Base-by-base conservation (phyloP, 2,888 invertebrate species). In the Andricus quercusramuli region DNA sequence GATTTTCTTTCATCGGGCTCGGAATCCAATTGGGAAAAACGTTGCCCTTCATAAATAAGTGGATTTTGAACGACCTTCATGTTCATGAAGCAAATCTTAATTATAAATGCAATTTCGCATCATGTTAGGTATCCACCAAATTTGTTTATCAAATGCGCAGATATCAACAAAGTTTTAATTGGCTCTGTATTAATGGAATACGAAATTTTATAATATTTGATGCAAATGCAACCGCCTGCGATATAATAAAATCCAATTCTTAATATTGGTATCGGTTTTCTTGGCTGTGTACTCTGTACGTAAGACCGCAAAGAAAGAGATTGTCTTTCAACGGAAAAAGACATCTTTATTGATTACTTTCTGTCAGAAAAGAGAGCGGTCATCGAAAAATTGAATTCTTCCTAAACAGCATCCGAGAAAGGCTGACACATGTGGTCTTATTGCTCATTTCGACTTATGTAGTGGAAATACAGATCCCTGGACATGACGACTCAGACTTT, bases 341-440 rank as follows among this genome's bases (percentile, higher is more conserved):
- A 74, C n/a, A 32, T 56, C 51, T 25, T 70, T 74, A 56, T 74
- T 56, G 74, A 74, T 74, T 74, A 20, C 29, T 51, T 56, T 74
- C 13, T 56, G 32, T 74, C 74, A 51, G 20, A 15, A 47, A 9
- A 47, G 20, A 17, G 51, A 32, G 41, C 17, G n/a, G 47, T 56
- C n/a, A 11, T 32, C 77, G 79, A 80, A 83, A 85, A 82, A 85
- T 82, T 80, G 79, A 79, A 85, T 83, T 79, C 81, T 80, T 82
- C 67, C 47, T 44, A 79, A 83, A 79, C 80, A 79, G 80, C 81
- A 70, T 76, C 78, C 79, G 67, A 78, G 77, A 79, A 85, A 84
- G 82, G 82, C 84, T 84, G 87, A 87, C 86, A 86, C 87, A 85
- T 84, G 86, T 81, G 85, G 88, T 88, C 84, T 83, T 83, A 86